These are phyloP conservation scores for Clupea harengus DNA, from an alignment of 2,113 vertebrate genomes.

Conservation along the genomic window DNA sequence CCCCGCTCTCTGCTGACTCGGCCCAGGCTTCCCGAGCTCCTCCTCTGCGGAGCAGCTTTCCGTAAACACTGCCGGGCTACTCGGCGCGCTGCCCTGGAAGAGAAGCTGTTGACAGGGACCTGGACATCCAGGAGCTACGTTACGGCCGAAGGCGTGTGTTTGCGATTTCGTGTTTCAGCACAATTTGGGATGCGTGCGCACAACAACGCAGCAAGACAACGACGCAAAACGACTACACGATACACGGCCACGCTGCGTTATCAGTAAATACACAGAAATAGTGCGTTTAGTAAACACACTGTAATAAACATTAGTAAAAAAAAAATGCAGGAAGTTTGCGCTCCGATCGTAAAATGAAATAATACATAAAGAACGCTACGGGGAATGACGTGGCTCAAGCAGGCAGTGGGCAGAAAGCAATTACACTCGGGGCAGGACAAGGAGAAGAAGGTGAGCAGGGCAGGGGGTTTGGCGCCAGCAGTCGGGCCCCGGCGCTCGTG, in stretches of 20 bases:
- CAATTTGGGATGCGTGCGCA: background rate
- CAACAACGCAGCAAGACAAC: background rate
- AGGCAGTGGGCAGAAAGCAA: conserved; percentile 13
- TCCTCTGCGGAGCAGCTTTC: background rate
- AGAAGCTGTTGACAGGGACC: background rate
- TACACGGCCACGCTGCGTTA: background rate
- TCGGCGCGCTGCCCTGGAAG: background rate
- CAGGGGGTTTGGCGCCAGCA: background rate
- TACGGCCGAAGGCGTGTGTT: background rate
- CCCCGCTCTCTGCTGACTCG: conserved; percentile 14
- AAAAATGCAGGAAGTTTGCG: no score
- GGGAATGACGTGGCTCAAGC: background rate
- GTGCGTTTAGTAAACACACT: background rate
- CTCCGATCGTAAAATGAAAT: background rate
- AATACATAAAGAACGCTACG: background rate
- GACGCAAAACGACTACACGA: background rate
- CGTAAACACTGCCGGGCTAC: background rate
- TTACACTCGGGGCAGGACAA: background rate
- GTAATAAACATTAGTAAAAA: background rate
- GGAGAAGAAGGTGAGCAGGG: background rate
- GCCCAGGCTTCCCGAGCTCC: background rate
- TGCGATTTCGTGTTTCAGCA: background rate
- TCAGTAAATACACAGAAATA: background rate
- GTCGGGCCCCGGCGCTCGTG: background rate
- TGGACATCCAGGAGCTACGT: background rate